Percentiles rank a stretch among this genome's conserved stretches.
These are phyloP conservation scores for Dendronephthya gigantea DNA, from an alignment of 64 coral and sea anemone species.

Conservation along the genomic window DNA sequence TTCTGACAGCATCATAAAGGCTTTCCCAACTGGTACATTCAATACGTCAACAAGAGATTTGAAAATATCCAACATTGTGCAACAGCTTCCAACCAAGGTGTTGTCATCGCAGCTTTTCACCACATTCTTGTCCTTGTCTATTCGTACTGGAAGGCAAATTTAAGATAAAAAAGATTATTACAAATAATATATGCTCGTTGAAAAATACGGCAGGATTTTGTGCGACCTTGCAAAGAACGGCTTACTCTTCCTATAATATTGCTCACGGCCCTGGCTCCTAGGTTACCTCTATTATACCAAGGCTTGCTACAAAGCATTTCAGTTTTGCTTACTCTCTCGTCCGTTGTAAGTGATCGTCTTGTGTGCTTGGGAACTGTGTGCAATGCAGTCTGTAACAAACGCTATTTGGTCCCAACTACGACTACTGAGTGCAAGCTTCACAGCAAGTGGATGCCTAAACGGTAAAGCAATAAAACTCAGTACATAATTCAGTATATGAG, in stretches of 20 bases:
- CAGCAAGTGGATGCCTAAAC: slow-evolving; percentile 18
- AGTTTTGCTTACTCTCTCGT: slow-evolving; percentile 21
- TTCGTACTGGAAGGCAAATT: not conserved
- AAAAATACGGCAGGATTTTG: not conserved
- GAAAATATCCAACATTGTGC: slow-evolving; percentile 30
- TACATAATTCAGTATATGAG: too few species aligned
- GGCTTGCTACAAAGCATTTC: not conserved
- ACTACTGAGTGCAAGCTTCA: slow-evolving; percentile 1
- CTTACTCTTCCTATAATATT: too few species aligned
- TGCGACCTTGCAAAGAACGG: too few species aligned
- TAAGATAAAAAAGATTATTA: not conserved
- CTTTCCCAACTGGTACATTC: slow-evolving; percentile 8
- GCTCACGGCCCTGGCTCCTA: too few species aligned
- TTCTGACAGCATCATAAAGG: slow-evolving; percentile 26
- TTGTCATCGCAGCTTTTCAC: slow-evolving; percentile 11
- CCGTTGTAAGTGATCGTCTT: slow-evolving; percentile 1
- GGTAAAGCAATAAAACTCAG: not conserved
- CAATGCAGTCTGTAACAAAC: slow-evolving; percentile 32
- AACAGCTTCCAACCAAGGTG: slow-evolving; percentile 36
- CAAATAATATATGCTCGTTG: not conserved
- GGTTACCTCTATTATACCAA: too few species aligned
- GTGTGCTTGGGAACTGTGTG: not conserved
- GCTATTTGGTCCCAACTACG: slow-evolving; percentile 25
- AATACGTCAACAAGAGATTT: slow-evolving; percentile 19
- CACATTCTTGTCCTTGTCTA: not conserved